phyloP scores from a whole-genome alignment of 1,140 invertebrate species.

The Periplaneta americana region DNA sequence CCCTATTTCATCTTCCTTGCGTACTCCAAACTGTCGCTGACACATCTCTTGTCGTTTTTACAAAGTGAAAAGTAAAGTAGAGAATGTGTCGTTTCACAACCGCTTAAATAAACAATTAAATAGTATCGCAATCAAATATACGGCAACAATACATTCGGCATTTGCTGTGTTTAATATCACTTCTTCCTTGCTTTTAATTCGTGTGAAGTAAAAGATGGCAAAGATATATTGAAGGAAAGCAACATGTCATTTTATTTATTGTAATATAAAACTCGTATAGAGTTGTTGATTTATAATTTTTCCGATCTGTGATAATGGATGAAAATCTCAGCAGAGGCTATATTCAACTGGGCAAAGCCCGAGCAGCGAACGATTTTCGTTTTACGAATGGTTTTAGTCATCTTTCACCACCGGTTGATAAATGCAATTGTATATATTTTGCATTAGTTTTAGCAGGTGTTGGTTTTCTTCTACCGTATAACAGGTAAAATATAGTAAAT shows the following conservation, averaged over 20 bases:
- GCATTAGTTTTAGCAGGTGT: slow-evolving; percentile 79
- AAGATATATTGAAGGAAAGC: background rate
- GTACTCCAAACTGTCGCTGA: background rate
- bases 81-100: background rate
- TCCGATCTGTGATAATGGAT: slow-evolving; percentile 42
- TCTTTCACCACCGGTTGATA: slow-evolving; percentile 64
- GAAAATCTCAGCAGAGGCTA: slow-evolving; percentile 61
- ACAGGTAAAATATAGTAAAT: slow-evolving; percentile 53
- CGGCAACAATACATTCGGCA: background rate
- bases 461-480: slow-evolving; percentile 86
- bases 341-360: slow-evolving; percentile 51
- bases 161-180: background rate
- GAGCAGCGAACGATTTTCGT: slow-evolving; percentile 45
- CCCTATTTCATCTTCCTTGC: background rate
- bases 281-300: background rate
- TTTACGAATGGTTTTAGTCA: slow-evolving; percentile 47
- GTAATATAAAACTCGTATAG: background rate
- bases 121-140: background rate
- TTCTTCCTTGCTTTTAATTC: background rate
- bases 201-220: background rate
- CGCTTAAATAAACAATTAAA: background rate
- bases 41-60: background rate
- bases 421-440: slow-evolving; percentile 71
- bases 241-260: background rate
- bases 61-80: background rate